These are phyloP conservation scores for Scartelaos histophorus DNA, from an alignment of 2,113 vertebrate genomes.

Conservation along the genomic window DNA sequence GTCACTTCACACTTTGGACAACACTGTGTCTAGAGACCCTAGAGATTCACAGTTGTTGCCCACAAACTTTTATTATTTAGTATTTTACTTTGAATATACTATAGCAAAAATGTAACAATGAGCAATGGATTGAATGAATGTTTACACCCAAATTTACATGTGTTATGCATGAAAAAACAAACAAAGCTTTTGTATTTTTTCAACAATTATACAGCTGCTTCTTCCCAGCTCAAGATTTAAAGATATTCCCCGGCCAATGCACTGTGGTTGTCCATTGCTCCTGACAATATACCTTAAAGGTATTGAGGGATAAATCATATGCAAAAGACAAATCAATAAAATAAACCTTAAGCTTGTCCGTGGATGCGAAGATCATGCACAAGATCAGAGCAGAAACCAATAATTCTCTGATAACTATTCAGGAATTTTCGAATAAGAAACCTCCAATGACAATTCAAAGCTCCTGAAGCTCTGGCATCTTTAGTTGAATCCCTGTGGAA, in stretches of 20 bases:
- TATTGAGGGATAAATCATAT: not conserved
- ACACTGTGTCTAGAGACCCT: slow-evolving; percentile 1
- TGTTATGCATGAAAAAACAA: too few species aligned
- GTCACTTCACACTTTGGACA: slow-evolving; percentile 13
- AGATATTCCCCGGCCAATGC: not conserved
- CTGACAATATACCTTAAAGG: not conserved
- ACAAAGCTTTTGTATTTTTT: too few species aligned
- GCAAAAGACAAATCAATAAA: not conserved
- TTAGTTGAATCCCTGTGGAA: slow-evolving; percentile 30
- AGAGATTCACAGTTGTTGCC: not conserved
- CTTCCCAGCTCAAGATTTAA: not conserved
- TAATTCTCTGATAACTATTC: too few species aligned
- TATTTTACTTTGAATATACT: too few species aligned
- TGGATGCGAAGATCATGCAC: too few species aligned
- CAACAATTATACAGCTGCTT: too few species aligned
- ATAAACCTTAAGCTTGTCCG: not conserved
- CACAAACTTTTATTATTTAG: not conserved
- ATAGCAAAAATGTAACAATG: too few species aligned
- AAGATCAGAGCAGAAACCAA: too few species aligned
- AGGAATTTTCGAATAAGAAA: not conserved
- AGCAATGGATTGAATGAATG: too few species aligned
- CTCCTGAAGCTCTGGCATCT: slow-evolving; percentile 11
- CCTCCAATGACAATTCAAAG: not conserved
- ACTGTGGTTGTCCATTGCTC: not conserved
- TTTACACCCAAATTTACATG: too few species aligned